A percentile compares a stretch with the other conserved stretches of the same genome.
These are phyloP conservation scores for Aurelia aurita complex sp. Pacific DNA, from an alignment of 30 jellyfish, hydroid and myxozoan genomes.

Conservation along the genomic window DNA sequence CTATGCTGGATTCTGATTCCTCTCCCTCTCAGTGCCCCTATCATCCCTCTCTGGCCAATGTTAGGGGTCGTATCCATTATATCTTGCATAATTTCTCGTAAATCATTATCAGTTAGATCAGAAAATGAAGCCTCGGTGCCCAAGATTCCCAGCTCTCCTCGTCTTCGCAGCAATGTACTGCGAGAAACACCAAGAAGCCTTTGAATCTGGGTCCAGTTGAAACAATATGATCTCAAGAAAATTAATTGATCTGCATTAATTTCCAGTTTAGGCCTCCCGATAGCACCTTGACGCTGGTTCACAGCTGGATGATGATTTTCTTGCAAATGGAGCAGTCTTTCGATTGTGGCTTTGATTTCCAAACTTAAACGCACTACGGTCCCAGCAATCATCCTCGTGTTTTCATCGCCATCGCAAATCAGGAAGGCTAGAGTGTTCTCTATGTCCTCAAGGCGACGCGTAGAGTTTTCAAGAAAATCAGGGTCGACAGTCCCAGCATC, in stretches of 20 bases:
- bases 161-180: conserved; percentile 3
- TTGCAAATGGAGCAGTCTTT: background rate
- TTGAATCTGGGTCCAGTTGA: background rate
- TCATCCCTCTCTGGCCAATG: conserved; percentile 11
- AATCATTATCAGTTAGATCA: background rate
- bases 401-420: too few relatives aligned
- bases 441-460: too few relatives aligned
- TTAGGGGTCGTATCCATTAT: conserved; percentile 3
- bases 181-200: conserved; percentile 21
- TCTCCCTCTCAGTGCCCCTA: conserved; percentile 16
- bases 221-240: too few relatives aligned
- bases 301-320: too few relatives aligned
- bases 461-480: too few relatives aligned
- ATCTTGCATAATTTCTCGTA: background rate
- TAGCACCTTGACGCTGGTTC: too few relatives aligned
- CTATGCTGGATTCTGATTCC: conserved; percentile 2
- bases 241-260: too few relatives aligned
- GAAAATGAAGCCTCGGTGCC: background rate
- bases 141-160: background rate
- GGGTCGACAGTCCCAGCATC: too few relatives aligned
- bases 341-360: background rate
- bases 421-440: too few relatives aligned
- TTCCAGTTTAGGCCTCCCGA: background rate
- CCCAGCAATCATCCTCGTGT: background rate
- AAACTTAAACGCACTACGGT: background rate